phyloP scores from a whole-genome alignment of 2,888 invertebrate species.

The Sarcophaga variegata region DNA sequence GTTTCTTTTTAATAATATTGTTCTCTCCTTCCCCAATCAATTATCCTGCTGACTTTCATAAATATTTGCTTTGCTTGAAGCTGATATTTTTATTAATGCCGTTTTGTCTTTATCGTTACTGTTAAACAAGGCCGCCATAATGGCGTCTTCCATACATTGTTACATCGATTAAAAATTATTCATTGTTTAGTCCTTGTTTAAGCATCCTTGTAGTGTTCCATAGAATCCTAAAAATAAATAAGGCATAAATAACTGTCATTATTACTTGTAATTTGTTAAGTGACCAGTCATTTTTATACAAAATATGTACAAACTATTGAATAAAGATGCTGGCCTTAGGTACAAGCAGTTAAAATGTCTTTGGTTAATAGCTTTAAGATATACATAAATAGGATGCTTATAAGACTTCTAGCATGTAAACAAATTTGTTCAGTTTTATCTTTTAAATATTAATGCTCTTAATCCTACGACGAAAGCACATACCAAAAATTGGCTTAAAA shows the following conservation, averaged over 20 bases:
- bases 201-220: background rate
- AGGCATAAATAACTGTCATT: background rate
- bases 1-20: too few relatives aligned
- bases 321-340: too few relatives aligned
- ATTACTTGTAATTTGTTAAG: constrained; percentile 3
- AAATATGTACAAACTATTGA: background rate
- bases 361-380: too few relatives aligned
- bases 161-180: constrained; percentile 17
- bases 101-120: background rate
- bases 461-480: too few relatives aligned
- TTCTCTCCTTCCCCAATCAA: background rate
- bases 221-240: constrained; percentile 48
- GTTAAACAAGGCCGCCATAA: constrained; percentile 47
- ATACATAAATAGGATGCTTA: too few relatives aligned
- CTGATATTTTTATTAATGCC: background rate
- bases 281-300: background rate
- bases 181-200: background rate
- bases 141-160: constrained; percentile 21
- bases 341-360: too few relatives aligned
- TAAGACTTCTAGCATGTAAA: too few relatives aligned
- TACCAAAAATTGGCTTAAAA: too few relatives aligned
- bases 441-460: too few relatives aligned
- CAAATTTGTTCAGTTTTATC: too few relatives aligned
- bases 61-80: background rate
- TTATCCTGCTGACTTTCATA: background rate